Evolutionary conservation across 2,888 invertebrate genomes (phyloP).

Genomic region (Tenthredo distinguenda): DNA sequence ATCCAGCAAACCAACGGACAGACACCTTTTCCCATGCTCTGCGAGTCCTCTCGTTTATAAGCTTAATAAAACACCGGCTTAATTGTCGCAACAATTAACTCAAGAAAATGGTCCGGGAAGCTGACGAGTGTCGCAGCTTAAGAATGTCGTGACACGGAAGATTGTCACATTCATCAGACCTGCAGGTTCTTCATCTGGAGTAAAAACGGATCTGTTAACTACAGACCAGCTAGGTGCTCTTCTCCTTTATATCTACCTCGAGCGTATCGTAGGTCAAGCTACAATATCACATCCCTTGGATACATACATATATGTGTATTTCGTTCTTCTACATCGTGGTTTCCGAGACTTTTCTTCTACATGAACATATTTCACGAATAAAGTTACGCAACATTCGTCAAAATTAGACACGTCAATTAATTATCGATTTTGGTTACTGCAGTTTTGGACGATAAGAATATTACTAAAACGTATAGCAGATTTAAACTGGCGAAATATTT

Average conservation of each 20-base stretch:
- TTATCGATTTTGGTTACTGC: neutral
- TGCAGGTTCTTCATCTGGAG: slow-evolving; percentile 9
- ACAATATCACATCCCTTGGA: slow-evolving; percentile 9
- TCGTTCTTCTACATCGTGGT: neutral
- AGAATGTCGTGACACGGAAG: slow-evolving; percentile 50
- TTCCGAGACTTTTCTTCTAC: neutral
- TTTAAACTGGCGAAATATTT: neutral
- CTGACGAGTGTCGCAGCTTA: slow-evolving; percentile 47
- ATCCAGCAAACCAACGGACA: slow-evolving; percentile 42
- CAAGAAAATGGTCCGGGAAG: slow-evolving; percentile 52
- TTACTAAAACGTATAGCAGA: neutral
- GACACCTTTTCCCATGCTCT: slow-evolving; percentile 53
- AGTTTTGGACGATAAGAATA: no score
- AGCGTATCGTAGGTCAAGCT: slow-evolving; percentile 38
- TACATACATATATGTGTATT: neutral
- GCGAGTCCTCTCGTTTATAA: slow-evolving; percentile 51
- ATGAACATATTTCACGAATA: neutral
- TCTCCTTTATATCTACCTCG: slow-evolving; percentile 25
- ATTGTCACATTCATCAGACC: slow-evolving; percentile 49
- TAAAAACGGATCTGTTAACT: slow-evolving; percentile 29
- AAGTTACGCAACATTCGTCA: neutral
- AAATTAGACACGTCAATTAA: neutral
- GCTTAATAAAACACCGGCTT: slow-evolving; percentile 50
- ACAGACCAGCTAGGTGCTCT: slow-evolving; percentile 26
- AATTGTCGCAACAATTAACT: slow-evolving; percentile 52